phyloP scores from a whole-genome alignment of 2,888 invertebrate genomes.

The Hirtodrosophila cameraria region DNA sequence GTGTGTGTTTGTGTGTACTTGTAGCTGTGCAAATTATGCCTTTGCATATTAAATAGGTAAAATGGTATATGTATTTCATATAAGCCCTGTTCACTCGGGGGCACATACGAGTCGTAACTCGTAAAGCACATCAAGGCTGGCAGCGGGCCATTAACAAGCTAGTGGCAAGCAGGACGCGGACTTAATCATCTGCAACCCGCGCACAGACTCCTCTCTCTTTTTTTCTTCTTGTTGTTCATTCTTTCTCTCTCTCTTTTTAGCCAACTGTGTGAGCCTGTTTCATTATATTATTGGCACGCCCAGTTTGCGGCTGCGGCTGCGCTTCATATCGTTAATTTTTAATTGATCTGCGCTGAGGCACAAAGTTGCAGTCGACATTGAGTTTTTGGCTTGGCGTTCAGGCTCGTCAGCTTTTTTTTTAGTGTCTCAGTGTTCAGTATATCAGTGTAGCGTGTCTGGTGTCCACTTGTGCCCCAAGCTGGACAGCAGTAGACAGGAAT shows the following conservation, averaged over 20 bases:
- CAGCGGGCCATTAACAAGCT: conserved; percentile 44
- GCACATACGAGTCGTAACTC: conserved; percentile 13
- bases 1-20: no score
- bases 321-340: conserved; percentile 83
- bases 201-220: conserved; percentile 35
- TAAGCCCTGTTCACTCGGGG: conserved; percentile 4
- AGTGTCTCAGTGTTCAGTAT: background rate
- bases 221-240: conserved; percentile 5
- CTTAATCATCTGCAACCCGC: conserved; percentile 51
- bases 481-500: conserved; percentile 33
- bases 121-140: conserved; percentile 44
- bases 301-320: conserved; percentile 68
- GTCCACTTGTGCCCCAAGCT: conserved; percentile 36
- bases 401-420: conserved; percentile 50
- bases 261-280: conserved; percentile 68
- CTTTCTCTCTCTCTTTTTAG: conserved; percentile 3
- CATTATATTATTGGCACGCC: conserved; percentile 83
- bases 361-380: conserved; percentile 54
- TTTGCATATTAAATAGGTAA: conserved; percentile 77
- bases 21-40: conserved; percentile 71
- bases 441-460: no score
- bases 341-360: conserved; percentile 79
- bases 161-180: conserved; percentile 13
- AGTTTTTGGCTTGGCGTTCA: conserved; percentile 28
- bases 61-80: conserved; percentile 12